Evolutionary conservation across 2,888 invertebrate species (phyloP), one percentile per base, ranked within the genome.

Genomic region (Cataglyphis altisquamis): DNA sequence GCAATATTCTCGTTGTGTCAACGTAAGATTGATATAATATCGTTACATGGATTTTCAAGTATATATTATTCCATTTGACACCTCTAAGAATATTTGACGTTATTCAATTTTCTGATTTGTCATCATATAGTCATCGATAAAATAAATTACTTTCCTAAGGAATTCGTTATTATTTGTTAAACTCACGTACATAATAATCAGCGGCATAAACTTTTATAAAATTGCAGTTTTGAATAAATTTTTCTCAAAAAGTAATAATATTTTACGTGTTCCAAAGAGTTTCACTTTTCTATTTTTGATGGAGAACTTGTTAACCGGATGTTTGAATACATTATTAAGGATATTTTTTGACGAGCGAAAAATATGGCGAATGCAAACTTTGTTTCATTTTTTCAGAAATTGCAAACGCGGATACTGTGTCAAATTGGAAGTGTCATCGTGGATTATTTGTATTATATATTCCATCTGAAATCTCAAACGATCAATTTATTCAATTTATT

Each of bases 401-500:
- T 62, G n/a, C 39, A 63, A 74, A 6, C 18, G 29, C 9, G 36
- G 21, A 55, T 29, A 21, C 15, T 73, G 39, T 57, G 72, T 45
- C 25, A 12, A 1, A 57, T 48, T 57, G 36, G 15, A 21, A 57
- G 12, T 32, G 5, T 55, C 25, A 60, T 21, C 64, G 32, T 66
- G 52, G 62, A 82, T 85, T 87, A 78, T 77, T 75, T 82, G 75
- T 78, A 60, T 67, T 84, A 73, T 70, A 80, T 41, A 77, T 64
- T 72, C 55, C 63, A 66, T 39, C 62, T 62, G 66, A 80, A 52
- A 82, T 55, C 41, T 12, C 52, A 85, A 88, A 88, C 77, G 82
- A 75, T 36, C 36, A 6, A 36, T 36, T 36, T 36, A 36, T 73
- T 84, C 82, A 85, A 80, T 88, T 88, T 85, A 88, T 88, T 85